Percentiles rank a stretch among this genome's conserved stretches.
These are phyloP conservation scores for Chaetodon trifascialis DNA, from an alignment of 2,113 vertebrate genomes.

Conservation along the genomic window DNA sequence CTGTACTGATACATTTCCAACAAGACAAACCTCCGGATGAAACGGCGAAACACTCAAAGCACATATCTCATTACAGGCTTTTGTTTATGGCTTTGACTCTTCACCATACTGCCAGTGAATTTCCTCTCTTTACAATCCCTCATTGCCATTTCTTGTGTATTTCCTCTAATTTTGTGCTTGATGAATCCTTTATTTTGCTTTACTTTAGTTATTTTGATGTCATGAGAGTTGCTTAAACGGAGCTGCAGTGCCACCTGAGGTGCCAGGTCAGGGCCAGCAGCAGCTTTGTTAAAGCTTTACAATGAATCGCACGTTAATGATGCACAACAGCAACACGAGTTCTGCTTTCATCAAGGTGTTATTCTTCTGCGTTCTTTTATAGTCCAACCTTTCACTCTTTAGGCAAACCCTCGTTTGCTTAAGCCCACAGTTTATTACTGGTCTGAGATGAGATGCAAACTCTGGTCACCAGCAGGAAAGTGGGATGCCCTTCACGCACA, in stretches of 20 bases:
- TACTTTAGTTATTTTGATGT: slow-evolving; percentile 44
- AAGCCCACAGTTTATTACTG: background rate
- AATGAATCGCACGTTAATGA: background rate
- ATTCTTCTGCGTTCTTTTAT: background rate
- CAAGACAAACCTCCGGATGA: slow-evolving; percentile 58
- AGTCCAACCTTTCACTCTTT: background rate
- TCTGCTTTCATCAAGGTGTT: background rate
- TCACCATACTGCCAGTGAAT: slow-evolving; percentile 39
- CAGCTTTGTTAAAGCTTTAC: background rate
- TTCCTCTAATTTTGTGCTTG: slow-evolving; percentile 23
- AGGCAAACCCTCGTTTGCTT: too few relatives aligned
- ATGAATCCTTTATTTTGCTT: slow-evolving; percentile 23
- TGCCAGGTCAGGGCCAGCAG: background rate
- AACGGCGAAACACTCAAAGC: slow-evolving; percentile 60
- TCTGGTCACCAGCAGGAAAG: background rate
- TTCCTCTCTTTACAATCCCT: background rate
- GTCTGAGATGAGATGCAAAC: background rate
- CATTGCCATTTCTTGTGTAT: slow-evolving; percentile 9
- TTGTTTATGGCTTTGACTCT: slow-evolving; percentile 66
- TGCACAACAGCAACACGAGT: background rate
- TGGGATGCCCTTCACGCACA: background rate
- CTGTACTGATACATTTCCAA: slow-evolving; percentile 30
- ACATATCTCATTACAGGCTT: slow-evolving; percentile 75
- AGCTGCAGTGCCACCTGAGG: slow-evolving; percentile 11
- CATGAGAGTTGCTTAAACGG: slow-evolving; percentile 37